A percentile compares a stretch with the other conserved stretches of the same genome.
Conservation (phyloP, 1,140 invertebrate species). For the Neotoxoptera formosana region DNA sequence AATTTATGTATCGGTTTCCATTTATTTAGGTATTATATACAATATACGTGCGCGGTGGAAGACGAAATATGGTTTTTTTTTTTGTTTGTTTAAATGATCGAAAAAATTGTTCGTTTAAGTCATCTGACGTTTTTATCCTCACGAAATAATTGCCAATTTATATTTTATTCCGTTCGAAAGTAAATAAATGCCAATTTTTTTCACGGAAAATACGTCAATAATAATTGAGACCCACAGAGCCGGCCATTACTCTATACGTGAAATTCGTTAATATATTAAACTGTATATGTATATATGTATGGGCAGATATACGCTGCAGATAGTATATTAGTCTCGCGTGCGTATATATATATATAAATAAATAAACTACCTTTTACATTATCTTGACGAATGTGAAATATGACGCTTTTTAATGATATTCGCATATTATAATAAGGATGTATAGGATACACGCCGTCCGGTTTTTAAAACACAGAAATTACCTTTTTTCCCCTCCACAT, state of each 20-base stretch:
- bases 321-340: neutral
- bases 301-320: neutral
- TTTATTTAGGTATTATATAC: slow-evolving; percentile 7
- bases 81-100: neutral
- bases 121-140: slow-evolving; percentile 27
- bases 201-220: neutral
- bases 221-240: neutral
- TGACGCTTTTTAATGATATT: slow-evolving; percentile 12
- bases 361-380: neutral
- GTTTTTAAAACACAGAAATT: slow-evolving; percentile 13
- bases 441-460: neutral
- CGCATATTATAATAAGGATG: slow-evolving; percentile 5
- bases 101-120: neutral
- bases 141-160: slow-evolving; percentile 38
- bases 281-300: neutral
- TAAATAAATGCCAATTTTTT: slow-evolving; percentile 38
- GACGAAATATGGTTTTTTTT: neutral
- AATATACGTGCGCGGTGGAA: neutral
- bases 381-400: neutral
- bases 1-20: slow-evolving; percentile 15
- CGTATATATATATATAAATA: neutral
- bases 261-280: neutral
- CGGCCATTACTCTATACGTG: neutral
- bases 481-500: neutral
- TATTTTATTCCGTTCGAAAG: slow-evolving; percentile 3